Evolutionary conservation across 2,113 vertebrate species (phyloP), one percentile per base, ranked within the genome.

Genomic region (Neodon shergylaensis): DNA sequence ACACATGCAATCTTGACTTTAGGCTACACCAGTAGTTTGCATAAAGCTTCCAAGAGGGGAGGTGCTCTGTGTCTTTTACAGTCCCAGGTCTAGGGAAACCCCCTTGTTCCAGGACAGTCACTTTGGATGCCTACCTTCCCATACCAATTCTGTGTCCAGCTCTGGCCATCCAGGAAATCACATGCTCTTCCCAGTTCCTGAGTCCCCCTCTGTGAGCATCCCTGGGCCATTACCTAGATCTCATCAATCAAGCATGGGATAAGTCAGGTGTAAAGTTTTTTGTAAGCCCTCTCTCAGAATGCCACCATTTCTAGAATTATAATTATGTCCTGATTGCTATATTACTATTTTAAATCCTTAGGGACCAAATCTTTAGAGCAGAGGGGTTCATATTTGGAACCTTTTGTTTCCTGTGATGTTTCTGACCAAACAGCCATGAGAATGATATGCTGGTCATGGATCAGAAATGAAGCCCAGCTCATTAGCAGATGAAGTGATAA

Each of bases 401-500:
- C 31, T 77, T 87, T 36, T 68, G 76, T 36, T 95, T 93, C 36
- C 72, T 13, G 22, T 91, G 87, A 95, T 88, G 33, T 93, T 97
- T 96, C 82, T 94, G 95, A 94, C n/a, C 79, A 85, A 95, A 94
- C 8, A 96, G 81, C 76, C 52, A 86, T 58, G 66, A 85, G 42
- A 79, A 70, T 92, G 58, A 66, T 92, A 84, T 39, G 54, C 73
- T 90, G 88, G 72, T 88, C 92, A 61, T 44, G 85, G 88, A 74
- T 93, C 91, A 97, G 95, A 89, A 95, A 95, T 68, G 87, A 87
- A 94, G 39, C 28, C 81, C 6, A 88, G 72, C 88, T 95, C 88
- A 88, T 90, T 92, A 94, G 93, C 39, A 93, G 93, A 94, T 92
- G 44, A 97, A 97, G 73, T 82, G 88, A 83, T 94, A 96, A 96